Conservation (phyloP, 2,888 invertebrate species). For the Tachina fera region DNA sequence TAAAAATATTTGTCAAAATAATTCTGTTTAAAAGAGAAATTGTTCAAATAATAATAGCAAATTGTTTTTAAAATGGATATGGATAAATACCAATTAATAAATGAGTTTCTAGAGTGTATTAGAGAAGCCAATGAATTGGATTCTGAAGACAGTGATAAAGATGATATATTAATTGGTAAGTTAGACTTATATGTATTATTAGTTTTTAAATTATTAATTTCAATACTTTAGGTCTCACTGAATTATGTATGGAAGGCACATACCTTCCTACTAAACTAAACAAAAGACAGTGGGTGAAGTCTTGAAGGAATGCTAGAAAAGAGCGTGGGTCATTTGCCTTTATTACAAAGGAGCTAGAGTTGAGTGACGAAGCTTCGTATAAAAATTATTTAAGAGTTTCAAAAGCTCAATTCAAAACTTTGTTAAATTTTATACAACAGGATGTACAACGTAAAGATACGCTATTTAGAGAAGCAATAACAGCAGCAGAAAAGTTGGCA, state of each 20-base stretch:
- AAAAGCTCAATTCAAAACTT: conserved; percentile 12
- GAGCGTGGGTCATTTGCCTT: neutral
- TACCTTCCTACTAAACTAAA: too few species aligned
- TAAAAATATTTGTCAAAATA: too few species aligned
- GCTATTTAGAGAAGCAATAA: conserved; percentile 36
- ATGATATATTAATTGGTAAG: neutral
- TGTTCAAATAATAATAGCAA: too few species aligned
- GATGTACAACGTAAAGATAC: conserved; percentile 36
- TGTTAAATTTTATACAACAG: conserved; percentile 41
- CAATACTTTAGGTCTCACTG: too few species aligned
- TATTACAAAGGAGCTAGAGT: neutral
- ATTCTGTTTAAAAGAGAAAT: too few species aligned
- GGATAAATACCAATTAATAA: neutral
- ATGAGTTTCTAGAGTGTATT: neutral
- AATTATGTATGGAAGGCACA: too few species aligned
- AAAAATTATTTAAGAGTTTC: neutral
- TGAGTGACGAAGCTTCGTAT: conserved; percentile 2
- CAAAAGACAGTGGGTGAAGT: neutral
- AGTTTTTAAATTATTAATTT: neutral
- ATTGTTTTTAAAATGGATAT: too few species aligned
- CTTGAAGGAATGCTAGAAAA: neutral
- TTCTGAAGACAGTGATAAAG: conserved; percentile 10
- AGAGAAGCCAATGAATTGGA: neutral
- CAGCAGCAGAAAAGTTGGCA: conserved; percentile 15
- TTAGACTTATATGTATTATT: neutral